Conservation (phyloP, 2,797 vertebrate species). For the Holocentrus rufus region DNA sequence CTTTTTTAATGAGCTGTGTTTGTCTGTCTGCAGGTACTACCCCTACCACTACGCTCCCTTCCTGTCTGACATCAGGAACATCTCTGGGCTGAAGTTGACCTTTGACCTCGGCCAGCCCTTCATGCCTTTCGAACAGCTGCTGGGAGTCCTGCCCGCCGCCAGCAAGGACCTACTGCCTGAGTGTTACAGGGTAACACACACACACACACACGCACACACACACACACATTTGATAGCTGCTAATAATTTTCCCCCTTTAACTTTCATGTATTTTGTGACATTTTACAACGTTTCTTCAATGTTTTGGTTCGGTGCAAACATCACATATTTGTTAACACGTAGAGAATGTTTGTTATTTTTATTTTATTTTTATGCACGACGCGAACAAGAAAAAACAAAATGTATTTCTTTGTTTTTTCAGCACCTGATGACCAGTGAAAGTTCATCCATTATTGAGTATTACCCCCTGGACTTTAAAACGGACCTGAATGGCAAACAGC, state of each 20-base stretch:
- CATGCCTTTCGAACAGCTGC: conserved; percentile 96
- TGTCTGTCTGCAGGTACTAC: conserved; percentile 88
- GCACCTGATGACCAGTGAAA: conserved; percentile 92
- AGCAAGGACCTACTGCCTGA: conserved; percentile 93
- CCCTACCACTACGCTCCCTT: conserved; percentile 98
- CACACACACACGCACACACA: neutral
- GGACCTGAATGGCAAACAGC: conserved; percentile 97
- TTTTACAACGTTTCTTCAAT: no score
- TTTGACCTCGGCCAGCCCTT: conserved; percentile 95
- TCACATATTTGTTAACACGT: neutral
- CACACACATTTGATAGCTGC: no score
- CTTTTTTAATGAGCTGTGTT: no score
- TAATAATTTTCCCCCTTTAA: no score
- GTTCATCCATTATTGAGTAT: conserved; percentile 93
- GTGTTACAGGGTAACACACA: conserved; percentile 88
- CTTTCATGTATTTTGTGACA: no score
- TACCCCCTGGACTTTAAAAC: conserved; percentile 98
- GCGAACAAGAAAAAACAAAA: neutral
- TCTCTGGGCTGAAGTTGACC: conserved; percentile 85
- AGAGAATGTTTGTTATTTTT: neutral
- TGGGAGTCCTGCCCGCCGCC: conserved; percentile 94
- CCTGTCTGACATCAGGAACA: conserved; percentile 92
- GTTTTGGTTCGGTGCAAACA: no score
- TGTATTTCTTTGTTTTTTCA: conserved; percentile 61
- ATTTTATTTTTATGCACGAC: neutral